Evolutionary conservation across 2,888 invertebrate genomes (phyloP).

Genomic region (Hyposoter didymator): DNA sequence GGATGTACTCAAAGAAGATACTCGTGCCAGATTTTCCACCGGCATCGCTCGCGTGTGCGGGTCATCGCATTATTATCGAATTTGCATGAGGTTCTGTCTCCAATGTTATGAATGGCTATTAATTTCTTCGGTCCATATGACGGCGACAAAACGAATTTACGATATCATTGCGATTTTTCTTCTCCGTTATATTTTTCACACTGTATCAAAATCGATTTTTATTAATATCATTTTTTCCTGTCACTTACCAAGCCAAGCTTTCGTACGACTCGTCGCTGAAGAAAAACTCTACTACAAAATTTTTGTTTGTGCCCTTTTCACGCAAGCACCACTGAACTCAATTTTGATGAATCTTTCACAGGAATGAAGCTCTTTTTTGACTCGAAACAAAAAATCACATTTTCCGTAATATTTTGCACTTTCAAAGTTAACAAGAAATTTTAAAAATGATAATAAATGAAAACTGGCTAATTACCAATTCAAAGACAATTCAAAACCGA

Average conservation of each 20-base stretch:
- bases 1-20: constrained; percentile 64
- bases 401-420: no score
- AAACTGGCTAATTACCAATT: no score
- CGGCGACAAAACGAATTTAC: constrained; percentile 22
- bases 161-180: constrained; percentile 20
- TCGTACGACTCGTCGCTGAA: not conserved
- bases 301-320: no score
- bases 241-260: not conserved
- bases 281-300: no score
- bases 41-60: constrained; percentile 50
- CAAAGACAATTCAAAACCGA: no score
- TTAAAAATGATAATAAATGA: no score
- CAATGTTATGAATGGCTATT: constrained; percentile 50
- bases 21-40: constrained; percentile 66
- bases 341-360: no score
- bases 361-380: no score
- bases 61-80: constrained; percentile 63
- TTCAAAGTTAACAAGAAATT: no score
- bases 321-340: no score
- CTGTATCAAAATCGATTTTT: not conserved
- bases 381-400: no score
- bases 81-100: constrained; percentile 59
- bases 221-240: constrained; percentile 2
- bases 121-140: constrained; percentile 60
- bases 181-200: constrained; percentile 2